Evolutionary conservation across 1,140 invertebrate genomes (phyloP).

Genomic region (Vollenhovia emeryi): DNA sequence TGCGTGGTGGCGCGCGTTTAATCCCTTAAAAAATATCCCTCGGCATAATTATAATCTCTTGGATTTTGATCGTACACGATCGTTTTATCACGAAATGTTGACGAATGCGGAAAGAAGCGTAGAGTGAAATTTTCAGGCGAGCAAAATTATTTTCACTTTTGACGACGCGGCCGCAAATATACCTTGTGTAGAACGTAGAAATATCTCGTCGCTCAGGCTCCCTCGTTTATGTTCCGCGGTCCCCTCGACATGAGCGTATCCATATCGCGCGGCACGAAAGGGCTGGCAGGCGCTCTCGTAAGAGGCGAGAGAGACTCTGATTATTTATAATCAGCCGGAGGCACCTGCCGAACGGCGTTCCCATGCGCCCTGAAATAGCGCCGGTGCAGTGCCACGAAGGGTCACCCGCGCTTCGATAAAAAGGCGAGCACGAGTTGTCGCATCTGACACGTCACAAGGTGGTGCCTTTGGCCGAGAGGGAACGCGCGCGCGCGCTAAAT

Average conservation of each 20-base stretch:
- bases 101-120: background rate
- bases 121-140: background rate
- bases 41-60: background rate
- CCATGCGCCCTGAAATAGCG: slow-evolving; percentile 79
- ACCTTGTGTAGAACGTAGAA: slow-evolving; percentile 32
- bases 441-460: slow-evolving; percentile 74
- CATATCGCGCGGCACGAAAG: slow-evolving; percentile 24
- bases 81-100: background rate
- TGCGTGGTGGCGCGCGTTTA: background rate
- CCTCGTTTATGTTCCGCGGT: slow-evolving; percentile 43
- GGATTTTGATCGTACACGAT: background rate
- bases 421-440: slow-evolving; percentile 66
- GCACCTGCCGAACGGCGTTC: slow-evolving; percentile 79
- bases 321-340: slow-evolving; percentile 79
- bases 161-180: too few relatives aligned
- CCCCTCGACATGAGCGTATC: slow-evolving; percentile 56
- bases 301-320: slow-evolving; percentile 63
- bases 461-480: slow-evolving; percentile 36
- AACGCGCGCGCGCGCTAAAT: slow-evolving; percentile 69
- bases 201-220: slow-evolving; percentile 39
- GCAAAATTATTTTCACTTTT: background rate
- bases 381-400: slow-evolving; percentile 52
- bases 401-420: slow-evolving; percentile 67
- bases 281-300: slow-evolving; percentile 35
- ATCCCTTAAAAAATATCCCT: background rate